phyloP scores from a whole-genome alignment of 2,888 invertebrate genomes.

The Gymnosoma rotundatum region DNA sequence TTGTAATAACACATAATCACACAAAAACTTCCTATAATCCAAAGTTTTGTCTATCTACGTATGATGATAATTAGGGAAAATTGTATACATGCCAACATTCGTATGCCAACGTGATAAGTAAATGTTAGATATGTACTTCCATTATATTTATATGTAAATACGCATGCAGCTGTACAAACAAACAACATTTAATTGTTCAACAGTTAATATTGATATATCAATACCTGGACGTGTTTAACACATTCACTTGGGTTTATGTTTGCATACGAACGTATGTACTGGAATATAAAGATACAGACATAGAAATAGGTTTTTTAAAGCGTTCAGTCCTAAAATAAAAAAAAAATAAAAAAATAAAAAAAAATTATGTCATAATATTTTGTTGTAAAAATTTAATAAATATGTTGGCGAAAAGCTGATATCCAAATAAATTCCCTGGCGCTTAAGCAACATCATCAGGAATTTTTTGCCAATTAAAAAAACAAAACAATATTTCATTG shows the following conservation, averaged over 20 bases:
- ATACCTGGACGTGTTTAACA: conserved; percentile 35
- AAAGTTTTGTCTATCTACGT: conserved; percentile 31
- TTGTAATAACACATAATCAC: conserved; percentile 16
- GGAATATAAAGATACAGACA: not conserved
- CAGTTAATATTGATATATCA: conserved; percentile 54
- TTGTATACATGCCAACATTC: conserved; percentile 14
- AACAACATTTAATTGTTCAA: conserved; percentile 41
- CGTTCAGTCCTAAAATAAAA: too few species aligned
- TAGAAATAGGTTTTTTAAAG: not conserved
- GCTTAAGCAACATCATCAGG: not conserved
- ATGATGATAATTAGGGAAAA: conserved; percentile 37
- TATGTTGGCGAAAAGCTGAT: too few species aligned
- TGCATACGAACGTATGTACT: not conserved
- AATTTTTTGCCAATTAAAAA: too few species aligned
- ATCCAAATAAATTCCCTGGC: not conserved
- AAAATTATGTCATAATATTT: conserved; percentile 9
- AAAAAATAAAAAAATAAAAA: not conserved
- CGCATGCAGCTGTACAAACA: conserved; percentile 22
- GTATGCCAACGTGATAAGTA: not conserved
- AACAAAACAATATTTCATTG: too few species aligned
- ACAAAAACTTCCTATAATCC: not conserved
- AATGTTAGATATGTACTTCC: too few species aligned
- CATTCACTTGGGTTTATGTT: conserved; percentile 33
- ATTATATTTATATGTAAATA: not conserved
- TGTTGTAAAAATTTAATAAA: too few species aligned